Conservation (phyloP, 2,113 vertebrate species). For the Corynorhinus townsendii region DNA sequence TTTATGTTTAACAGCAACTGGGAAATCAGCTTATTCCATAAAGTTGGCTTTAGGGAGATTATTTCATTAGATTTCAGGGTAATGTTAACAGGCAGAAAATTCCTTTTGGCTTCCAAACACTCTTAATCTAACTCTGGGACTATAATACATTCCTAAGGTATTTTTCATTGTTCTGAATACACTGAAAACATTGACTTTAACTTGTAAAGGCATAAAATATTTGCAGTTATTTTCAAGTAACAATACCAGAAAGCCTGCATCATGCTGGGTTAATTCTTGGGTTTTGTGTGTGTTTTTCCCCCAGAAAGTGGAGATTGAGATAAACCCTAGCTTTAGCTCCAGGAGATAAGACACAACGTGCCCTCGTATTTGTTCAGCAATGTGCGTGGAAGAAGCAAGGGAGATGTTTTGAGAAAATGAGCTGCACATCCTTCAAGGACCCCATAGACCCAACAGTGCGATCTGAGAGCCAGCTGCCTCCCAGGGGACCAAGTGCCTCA, state of each 20-base stretch:
- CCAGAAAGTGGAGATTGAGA: constrained; percentile 42
- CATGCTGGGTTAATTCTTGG: constrained; percentile 58
- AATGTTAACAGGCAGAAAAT: constrained; percentile 70
- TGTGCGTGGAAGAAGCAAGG: neutral
- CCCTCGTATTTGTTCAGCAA: neutral
- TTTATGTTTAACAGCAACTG: constrained; percentile 64
- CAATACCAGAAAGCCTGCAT: constrained; percentile 58
- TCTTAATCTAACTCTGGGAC: constrained; percentile 69
- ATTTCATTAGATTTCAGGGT: constrained; percentile 68
- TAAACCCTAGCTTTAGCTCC: neutral
- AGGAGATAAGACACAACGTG: neutral
- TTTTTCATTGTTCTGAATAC: constrained; percentile 66
- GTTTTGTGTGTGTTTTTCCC: constrained; percentile 46
- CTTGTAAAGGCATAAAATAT: constrained; percentile 66
- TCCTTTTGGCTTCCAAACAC: constrained; percentile 57
- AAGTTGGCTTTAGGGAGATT: constrained; percentile 61
- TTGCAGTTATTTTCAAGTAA: constrained; percentile 64
- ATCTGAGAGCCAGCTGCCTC: neutral
- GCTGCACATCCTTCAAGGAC: neutral
- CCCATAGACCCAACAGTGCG: neutral
- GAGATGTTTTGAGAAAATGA: constrained; percentile 32
- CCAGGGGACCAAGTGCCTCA: neutral
- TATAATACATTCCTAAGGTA: constrained; percentile 69
- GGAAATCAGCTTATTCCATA: constrained; percentile 53
- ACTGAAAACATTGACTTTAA: constrained; percentile 63